These are phyloP conservation scores for Stenopsyche tienmushanensis DNA, from an alignment of 1,140 invertebrate species.

Conservation along the genomic window DNA sequence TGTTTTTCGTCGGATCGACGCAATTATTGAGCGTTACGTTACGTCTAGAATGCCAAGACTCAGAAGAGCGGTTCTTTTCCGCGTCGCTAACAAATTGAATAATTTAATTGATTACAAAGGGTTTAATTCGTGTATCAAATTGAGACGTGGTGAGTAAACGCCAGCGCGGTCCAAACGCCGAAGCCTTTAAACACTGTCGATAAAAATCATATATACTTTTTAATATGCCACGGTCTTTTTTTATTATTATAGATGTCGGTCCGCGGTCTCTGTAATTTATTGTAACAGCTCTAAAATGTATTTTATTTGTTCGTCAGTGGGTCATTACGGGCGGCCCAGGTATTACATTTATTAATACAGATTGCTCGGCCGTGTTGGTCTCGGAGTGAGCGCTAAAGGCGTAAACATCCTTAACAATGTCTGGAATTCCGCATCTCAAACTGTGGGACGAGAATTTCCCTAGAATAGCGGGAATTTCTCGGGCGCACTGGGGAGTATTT, in stretches of 20 bases:
- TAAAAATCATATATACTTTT: constrained; percentile 9
- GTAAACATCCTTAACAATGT: constrained; percentile 32
- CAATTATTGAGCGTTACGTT: no score
- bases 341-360: constrained; percentile 35
- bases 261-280: constrained; percentile 35
- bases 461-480: no score
- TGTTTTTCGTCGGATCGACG: no score
- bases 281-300: constrained; percentile 37
- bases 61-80: neutral
- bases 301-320: constrained; percentile 38
- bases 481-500: no score
- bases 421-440: constrained; percentile 17
- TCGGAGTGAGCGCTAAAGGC: constrained; percentile 25
- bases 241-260: constrained; percentile 1
- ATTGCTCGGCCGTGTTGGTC: constrained; percentile 22
- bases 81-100: neutral
- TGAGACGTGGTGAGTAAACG: constrained; percentile 18
- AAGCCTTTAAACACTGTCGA: constrained; percentile 9
- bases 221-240: constrained; percentile 1
- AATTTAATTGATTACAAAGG: no score
- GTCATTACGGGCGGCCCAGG: constrained; percentile 32
- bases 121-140: constrained; percentile 17
- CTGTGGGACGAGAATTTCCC: neutral
- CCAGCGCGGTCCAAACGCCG: no score
- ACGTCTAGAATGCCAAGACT: no score